Conservation (phyloP, 53 echinoderm and acorn worm genomes). For the Holothuria scabra region DNA sequence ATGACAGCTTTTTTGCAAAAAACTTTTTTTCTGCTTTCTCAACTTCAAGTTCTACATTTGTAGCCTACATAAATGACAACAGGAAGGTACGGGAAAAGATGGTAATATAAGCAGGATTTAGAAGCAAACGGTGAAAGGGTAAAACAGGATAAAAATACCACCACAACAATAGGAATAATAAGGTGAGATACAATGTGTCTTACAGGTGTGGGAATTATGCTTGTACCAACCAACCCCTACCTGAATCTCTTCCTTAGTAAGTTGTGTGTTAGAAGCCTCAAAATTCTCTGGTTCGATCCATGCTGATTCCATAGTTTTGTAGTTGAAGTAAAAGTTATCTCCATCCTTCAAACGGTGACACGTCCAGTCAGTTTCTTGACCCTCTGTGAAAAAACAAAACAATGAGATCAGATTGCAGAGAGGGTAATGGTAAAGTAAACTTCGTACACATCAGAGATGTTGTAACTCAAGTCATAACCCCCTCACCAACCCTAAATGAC, state of each 20-base stretch:
- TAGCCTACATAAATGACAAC: no score
- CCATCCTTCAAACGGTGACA: constrained; percentile 79
- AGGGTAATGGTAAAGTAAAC: no score
- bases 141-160: background rate
- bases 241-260: constrained; percentile 90
- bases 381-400: background rate
- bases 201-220: no score
- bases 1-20: no score
- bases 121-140: background rate
- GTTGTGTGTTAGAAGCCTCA: constrained; percentile 66
- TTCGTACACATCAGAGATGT: no score
- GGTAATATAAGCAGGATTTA: background rate
- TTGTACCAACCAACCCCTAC: constrained; percentile 44
- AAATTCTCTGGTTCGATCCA: constrained; percentile 84
- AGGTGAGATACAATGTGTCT: no score
- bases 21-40: no score
- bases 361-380: constrained; percentile 70
- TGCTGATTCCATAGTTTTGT: constrained; percentile 70
- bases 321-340: constrained; percentile 79
- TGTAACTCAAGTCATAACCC: no score
- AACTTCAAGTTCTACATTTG: no score
- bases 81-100: no score
- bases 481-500: no score
- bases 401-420: background rate
- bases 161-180: no score